Base-by-base conservation (phyloP, 2,888 invertebrate species). In the Acheta domesticus region DNA sequence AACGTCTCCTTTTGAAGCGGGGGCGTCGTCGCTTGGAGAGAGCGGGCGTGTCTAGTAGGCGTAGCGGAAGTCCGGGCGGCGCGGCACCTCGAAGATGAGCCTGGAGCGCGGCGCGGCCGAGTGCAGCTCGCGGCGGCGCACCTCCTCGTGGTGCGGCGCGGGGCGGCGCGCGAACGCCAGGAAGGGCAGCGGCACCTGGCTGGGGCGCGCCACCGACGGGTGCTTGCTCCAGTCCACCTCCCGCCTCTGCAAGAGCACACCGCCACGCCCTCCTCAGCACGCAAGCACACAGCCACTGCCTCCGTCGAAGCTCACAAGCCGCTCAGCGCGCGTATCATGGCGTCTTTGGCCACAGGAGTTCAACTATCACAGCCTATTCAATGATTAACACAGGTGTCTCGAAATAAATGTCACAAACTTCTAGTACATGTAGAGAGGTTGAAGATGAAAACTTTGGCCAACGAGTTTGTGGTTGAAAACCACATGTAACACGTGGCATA, bases 181-280 rank as follows among this genome's bases (percentile, higher is more conserved):
- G 86, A 94, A 91, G 83, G 95, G 95, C 86, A 94, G 94, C 83
- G 94, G 92, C 84, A 95, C 92, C 87, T 94, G 90, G 85, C 94
- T 94, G 85, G 95, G 95, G 84, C 95, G 91, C 84, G 95, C 94
- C 85, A 95, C 95, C 88, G 91, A 93, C 85, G 95, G 95, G 88
- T 94, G 93, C 91, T 94, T 94, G 88, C 95, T 94, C 95, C 95
- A 95, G 85, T 95, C 94, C 86, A 94, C 92, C 84, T 89, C 88
- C 87, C 91, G 91, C 88, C 91, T 92, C 93, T 93, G 92, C 89
- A 92, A 92, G 89, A 84, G 85, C 75, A 36, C 36, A 36, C 36
- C 36, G 36, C 36, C 36, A 3, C n/a, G 23, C 16, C 20, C 49
- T 83, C 20, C 49, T 83, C 83, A 83, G 84, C 16, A 49, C 36